Percentiles rank a stretch among this genome's conserved stretches.
These are phyloP conservation scores for Pterobdella sp. DNA, from an alignment of 2,888 invertebrate genomes.

Conservation along the genomic window DNA sequence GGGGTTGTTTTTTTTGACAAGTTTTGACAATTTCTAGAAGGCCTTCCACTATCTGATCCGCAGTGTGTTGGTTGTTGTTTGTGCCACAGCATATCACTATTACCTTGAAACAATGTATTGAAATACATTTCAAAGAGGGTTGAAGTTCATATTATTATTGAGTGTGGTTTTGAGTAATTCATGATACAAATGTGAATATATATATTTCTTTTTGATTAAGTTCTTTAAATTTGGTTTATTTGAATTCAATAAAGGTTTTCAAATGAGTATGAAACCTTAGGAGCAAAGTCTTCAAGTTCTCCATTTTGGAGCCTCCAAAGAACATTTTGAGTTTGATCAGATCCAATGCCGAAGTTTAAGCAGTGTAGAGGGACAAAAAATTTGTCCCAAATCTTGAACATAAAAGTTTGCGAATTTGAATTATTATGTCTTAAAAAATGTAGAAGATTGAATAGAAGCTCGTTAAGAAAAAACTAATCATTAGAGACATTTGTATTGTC, in stretches of 20 bases:
- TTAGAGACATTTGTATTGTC: no score
- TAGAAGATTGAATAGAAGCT: no score
- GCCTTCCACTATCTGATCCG: slow-evolving; percentile 74
- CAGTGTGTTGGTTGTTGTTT: slow-evolving; percentile 71
- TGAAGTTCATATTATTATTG: no score
- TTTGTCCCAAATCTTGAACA: slow-evolving; percentile 67
- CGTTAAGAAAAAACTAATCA: no score
- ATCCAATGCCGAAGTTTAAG: slow-evolving; percentile 80
- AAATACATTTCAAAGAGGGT: not conserved
- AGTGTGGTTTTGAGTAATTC: no score
- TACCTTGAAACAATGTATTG: slow-evolving; percentile 56
- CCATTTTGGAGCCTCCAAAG: slow-evolving; percentile 83
- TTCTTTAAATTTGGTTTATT: no score
- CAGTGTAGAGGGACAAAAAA: slow-evolving; percentile 84
- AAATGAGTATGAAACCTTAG: no score
- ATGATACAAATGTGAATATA: no score
- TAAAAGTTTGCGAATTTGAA: no score
- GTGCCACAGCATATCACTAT: slow-evolving; percentile 80
- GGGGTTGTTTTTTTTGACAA: slow-evolving; percentile 69
- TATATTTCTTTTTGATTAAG: no score
- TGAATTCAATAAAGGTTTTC: no score
- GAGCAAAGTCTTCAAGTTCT: slow-evolving; percentile 74
- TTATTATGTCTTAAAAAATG: no score
- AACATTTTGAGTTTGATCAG: slow-evolving; percentile 78
- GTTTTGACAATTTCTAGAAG: slow-evolving; percentile 68